phyloP scores from a whole-genome alignment of 2,113 vertebrate genomes.

The Eptesicus fuscus region DNA sequence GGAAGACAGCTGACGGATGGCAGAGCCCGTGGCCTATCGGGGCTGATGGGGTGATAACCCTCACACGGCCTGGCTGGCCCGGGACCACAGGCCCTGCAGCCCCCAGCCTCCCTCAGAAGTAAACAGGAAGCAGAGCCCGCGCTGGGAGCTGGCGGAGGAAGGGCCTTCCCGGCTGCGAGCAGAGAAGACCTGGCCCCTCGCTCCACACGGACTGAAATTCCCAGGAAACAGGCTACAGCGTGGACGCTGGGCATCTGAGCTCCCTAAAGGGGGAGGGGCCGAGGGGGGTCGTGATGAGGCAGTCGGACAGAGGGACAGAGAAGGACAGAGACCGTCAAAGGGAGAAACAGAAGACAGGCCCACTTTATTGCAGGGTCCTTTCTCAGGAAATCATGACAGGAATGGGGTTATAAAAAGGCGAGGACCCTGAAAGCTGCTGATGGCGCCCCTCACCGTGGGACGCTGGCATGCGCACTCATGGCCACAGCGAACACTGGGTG shows the following conservation, averaged over 20 bases:
- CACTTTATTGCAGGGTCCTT: neutral
- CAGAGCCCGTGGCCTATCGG: slow-evolving; percentile 44
- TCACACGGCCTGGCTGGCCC: neutral
- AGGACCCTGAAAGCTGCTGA: no score
- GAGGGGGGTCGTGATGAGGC: neutral
- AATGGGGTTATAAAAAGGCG: neutral
- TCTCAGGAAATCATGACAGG: neutral
- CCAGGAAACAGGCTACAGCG: neutral
- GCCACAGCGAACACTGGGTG: accelerated
- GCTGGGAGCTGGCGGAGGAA: neutral
- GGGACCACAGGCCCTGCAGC: slow-evolving; percentile 1
- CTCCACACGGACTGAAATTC: neutral
- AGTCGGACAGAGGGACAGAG: neutral
- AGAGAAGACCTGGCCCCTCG: neutral
- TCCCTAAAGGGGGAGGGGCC: accelerated
- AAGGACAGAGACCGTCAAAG: neutral
- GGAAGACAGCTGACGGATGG: slow-evolving; percentile 45
- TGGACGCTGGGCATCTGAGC: neutral
- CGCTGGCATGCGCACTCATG: accelerated
- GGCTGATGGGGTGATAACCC: slow-evolving; percentile 55
- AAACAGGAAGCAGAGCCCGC: slow-evolving; percentile 68
- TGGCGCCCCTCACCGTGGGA: accelerated
- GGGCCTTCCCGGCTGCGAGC: neutral
- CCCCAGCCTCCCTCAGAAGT: slow-evolving; percentile 13
- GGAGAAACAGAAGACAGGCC: neutral